Percentiles rank a stretch among this genome's conserved stretches.
Conservation (phyloP, 2,797 vertebrate species). For the Thripadectes ignobilis region DNA sequence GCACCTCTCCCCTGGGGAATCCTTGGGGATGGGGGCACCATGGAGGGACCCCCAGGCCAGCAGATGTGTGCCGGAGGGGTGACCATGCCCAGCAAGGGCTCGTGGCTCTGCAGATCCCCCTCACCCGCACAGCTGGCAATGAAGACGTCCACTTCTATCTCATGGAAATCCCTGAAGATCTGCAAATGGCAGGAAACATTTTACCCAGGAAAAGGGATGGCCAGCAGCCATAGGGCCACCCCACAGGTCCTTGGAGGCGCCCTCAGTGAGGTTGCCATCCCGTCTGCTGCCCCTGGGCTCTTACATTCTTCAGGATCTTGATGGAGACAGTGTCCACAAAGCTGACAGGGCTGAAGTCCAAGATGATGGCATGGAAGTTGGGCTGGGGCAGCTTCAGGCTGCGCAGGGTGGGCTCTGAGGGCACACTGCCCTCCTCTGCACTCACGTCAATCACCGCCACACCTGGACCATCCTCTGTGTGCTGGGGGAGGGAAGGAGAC, state of each 20-base stretch:
- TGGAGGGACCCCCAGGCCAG: background rate
- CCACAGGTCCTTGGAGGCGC: background rate
- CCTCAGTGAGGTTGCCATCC: fast-evolving
- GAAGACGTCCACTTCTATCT: constrained; percentile 86
- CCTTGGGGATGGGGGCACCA: background rate
- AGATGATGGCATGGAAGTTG: constrained; percentile 79
- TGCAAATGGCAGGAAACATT: constrained; percentile 59
- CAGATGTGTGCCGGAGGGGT: background rate
- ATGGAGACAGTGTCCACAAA: constrained; percentile 92
- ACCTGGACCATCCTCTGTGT: fast-evolving
- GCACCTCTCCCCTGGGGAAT: background rate
- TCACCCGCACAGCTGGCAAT: constrained; percentile 87
- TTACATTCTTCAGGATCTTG: constrained; percentile 87
- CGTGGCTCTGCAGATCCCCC: constrained; percentile 13
- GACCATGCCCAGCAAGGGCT: fast-evolving
- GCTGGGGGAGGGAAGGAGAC: background rate
- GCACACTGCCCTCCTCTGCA: fast-evolving
- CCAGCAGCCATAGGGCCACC: background rate
- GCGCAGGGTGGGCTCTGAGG: constrained; percentile 49
- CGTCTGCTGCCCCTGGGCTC: background rate
- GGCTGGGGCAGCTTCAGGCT: constrained; percentile 69
- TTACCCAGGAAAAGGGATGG: fast-evolving
- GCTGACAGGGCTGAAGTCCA: constrained; percentile 88
- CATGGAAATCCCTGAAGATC: constrained; percentile 88
- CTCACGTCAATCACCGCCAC: background rate